Percentiles rank a stretch among this genome's conserved stretches.
Conservation (phyloP, 2,888 invertebrate genomes). For the Ptilodon capucinus region DNA sequence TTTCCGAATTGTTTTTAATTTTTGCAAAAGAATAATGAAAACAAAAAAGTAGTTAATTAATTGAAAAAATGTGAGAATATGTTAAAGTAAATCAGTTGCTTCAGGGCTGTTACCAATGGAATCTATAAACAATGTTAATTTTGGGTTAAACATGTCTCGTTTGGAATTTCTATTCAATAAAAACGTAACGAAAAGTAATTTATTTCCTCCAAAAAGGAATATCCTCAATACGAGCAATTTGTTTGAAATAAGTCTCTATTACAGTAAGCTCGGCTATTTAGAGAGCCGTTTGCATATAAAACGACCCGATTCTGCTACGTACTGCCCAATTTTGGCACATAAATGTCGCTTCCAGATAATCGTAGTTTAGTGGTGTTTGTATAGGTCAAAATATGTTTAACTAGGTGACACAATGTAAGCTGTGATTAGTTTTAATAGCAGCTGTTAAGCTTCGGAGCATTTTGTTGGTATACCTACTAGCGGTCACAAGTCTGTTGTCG, state of each 20-base stretch:
- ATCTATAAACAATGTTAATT: too few relatives aligned
- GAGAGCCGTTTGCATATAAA: constrained; percentile 4
- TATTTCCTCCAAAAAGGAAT: background rate
- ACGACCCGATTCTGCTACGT: constrained; percentile 16
- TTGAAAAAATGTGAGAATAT: too few relatives aligned
- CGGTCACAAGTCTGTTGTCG: too few relatives aligned
- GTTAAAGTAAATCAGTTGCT: too few relatives aligned
- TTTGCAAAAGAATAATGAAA: too few relatives aligned
- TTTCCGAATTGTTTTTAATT: background rate
- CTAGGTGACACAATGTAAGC: background rate
- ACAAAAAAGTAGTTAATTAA: too few relatives aligned
- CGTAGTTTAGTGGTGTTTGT: constrained; percentile 12
- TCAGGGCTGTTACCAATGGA: too few relatives aligned
- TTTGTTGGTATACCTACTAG: too few relatives aligned
- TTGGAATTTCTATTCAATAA: too few relatives aligned
- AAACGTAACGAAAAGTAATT: background rate
- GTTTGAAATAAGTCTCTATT: constrained; percentile 7
- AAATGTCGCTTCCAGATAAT: constrained; percentile 12
- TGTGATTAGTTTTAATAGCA: background rate
- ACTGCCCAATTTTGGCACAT: constrained; percentile 12
- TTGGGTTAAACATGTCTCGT: too few relatives aligned
- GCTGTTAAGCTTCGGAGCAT: too few relatives aligned
- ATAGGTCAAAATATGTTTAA: background rate
- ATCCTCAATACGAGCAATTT: background rate
- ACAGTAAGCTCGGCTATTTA: constrained; percentile 8